phyloP scores from a whole-genome alignment of 2,113 vertebrate species.

The Variabilichromis moorii region DNA sequence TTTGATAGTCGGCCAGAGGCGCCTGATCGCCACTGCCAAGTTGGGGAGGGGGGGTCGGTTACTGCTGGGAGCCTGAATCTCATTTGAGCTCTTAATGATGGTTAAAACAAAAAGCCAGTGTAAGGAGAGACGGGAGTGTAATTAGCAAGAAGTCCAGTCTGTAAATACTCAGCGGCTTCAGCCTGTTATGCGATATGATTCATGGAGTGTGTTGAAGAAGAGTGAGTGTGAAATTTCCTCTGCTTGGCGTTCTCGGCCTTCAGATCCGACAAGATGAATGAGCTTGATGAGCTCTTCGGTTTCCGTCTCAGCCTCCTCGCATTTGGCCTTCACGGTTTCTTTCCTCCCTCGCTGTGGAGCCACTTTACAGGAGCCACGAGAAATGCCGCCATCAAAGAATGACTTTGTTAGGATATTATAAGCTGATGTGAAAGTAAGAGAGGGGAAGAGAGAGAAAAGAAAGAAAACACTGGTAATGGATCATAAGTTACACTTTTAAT shows the following conservation, averaged over 20 bases:
- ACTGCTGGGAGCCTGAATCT: background rate
- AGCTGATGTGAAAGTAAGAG: constrained; percentile 29
- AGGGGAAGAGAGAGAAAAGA: background rate
- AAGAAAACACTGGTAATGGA: constrained; percentile 60
- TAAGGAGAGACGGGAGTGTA: background rate
- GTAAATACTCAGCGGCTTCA: background rate
- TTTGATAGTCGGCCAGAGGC: constrained; percentile 37
- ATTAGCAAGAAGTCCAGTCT: background rate
- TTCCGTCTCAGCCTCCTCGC: constrained; percentile 44
- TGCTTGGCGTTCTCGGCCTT: constrained; percentile 34
- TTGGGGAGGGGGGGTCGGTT: background rate
- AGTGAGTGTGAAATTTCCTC: constrained; percentile 48
- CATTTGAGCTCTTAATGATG: background rate
- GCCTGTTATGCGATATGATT: constrained; percentile 54
- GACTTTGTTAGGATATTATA: constrained; percentile 53
- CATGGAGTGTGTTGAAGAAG: constrained; percentile 38
- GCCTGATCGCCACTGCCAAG: background rate
- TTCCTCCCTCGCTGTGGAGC: background rate
- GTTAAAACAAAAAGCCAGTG: background rate
- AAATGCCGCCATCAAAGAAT: constrained; percentile 57
- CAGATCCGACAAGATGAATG: constrained; percentile 63
- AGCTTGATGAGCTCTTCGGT: constrained; percentile 65
- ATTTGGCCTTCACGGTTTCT: constrained; percentile 57
- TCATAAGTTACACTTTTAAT: constrained; percentile 62
- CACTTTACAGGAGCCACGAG: constrained; percentile 51